Base-by-base conservation (phyloP, 1,140 invertebrate genomes). In the Drosophila sp. region DNA sequence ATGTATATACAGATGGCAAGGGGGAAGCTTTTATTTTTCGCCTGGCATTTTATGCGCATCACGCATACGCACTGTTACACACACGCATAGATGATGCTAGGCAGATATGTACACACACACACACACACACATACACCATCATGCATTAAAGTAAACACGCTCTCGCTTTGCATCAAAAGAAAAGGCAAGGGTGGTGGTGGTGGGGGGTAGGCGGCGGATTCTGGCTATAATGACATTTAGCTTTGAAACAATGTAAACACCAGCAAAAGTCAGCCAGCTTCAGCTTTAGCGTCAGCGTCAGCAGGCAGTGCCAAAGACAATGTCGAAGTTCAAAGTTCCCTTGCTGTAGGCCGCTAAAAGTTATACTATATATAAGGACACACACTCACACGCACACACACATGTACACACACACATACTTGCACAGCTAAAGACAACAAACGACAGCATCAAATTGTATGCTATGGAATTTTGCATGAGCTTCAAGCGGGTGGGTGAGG, bases 211-310 rank as follows among this genome's bases (percentile, higher is more conserved):
- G 27, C 2, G 35, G 35, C 30, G 68, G 68, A 55, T 73, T 77
- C 72, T 60, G 58, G 73, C 80, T 84, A 89, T 89, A 89, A 89
- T 89, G 84, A 84, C 84, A 89, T 89, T 89, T 89, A 89, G 80
- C 84, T 89, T 89, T 84, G 85, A 80, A 78, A 89, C 84, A 89
- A 89, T 84, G 84, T 89, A 89, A 89, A 89, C 84, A 89, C 66
- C 69, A 76, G 57, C 69, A 63, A 68, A 68, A 29, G 60, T 62
- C 38, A 27, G 65, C 23, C 60, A 33, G 47, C 27, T 4, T 29
- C 27, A 38, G 56, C 57, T 38, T 38, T 10, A 76, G 41, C 30
- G 10, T 41, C 23, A 47, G 60, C 57, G 10, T 41, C 23, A 47
- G 60, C 57, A 76, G 50, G 41, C 60, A 64, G 56, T 33, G 58